Base-by-base conservation (phyloP, 2,113 vertebrate genomes). In the Pollimyrus isidori region DNA sequence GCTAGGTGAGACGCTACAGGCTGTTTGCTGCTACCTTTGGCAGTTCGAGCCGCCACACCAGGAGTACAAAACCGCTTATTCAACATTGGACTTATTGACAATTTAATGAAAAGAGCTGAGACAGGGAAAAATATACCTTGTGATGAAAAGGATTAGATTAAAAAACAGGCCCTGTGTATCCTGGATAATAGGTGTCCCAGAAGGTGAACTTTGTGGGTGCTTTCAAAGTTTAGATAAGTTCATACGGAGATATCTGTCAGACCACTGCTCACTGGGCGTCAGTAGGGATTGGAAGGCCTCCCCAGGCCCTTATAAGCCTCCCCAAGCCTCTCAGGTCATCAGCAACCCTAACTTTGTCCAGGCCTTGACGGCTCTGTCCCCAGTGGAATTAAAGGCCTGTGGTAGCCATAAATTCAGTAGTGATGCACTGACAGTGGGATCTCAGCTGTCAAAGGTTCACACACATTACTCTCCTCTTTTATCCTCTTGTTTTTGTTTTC, bases 41-140 rank as follows among this genome's bases (percentile, higher is more conserved):
- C 46, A 15, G 48, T 4, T 13, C 4, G 13, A 50, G 10, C 48
- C 5, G 1, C 6, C 1, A 0, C 35, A 80, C 35, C 17, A 42
- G 35, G 17, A 42, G 73, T 15, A 46, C 62, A 76, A 39, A 48
- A 50, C 39, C 48, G 87, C 87, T 88, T 65, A 88, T 65, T 88
- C 87, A 88, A 50, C 87, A 76, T 46, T 1, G 65, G 23, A 65
- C 87, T 39, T 88, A 88, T 88, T 88, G 87, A 88, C 87, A 88
- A 73, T 76, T 88, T 76, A 88, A 88, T 88, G 62, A 76, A 80
- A 88, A 88, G 65, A 80, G 87, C 87, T 88, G 87, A 88, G 62
- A 35, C 46, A 39, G 13, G 42, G 39, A 17, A 88, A 88, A 88
- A 88, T 88, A 35, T 80, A 88, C 19, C 69, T 26, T 50, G 76